A percentile compares a stretch with the other conserved stretches of the same genome.
These are phyloP conservation scores for Thymelicus acteon DNA, from an alignment of 2,888 invertebrate species.

Conservation along the genomic window DNA sequence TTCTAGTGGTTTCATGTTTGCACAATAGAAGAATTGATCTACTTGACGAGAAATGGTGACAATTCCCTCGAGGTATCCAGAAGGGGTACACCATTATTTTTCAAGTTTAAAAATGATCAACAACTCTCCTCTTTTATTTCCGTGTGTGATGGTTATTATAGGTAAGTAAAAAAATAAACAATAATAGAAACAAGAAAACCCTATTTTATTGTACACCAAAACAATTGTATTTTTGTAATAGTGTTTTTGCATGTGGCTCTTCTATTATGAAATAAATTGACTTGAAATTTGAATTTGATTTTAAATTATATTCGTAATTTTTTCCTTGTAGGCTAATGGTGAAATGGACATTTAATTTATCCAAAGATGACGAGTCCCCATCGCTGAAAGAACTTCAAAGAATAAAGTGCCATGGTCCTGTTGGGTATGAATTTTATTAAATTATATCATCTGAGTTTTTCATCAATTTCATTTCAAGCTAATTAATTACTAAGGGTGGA, in stretches of 20 bases:
- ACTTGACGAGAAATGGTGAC: constrained; percentile 90
- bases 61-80: constrained; percentile 90
- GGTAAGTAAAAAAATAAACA: constrained; percentile 59
- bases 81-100: constrained; percentile 90
- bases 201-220: no score
- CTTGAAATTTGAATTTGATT: no score
- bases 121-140: constrained; percentile 92
- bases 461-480: no score
- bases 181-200: no score
- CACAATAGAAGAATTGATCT: constrained; percentile 93
- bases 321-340: constrained; percentile 86
- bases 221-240: no score
- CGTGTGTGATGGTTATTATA: constrained; percentile 93
- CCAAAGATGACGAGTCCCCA: constrained; percentile 92
- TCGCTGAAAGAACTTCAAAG: constrained; percentile 89
- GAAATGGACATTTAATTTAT: constrained; percentile 96
- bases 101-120: constrained; percentile 88
- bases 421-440: constrained; percentile 86
- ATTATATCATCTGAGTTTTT: constrained; percentile 1
- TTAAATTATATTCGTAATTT: no score
- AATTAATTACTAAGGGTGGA: no score
- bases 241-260: no score
- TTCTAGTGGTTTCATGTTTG: constrained; percentile 90
- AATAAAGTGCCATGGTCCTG: constrained; percentile 95
- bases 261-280: no score